Evolutionary conservation across 1,140 invertebrate species (phyloP).

Genomic region (Drosophila varians): DNA sequence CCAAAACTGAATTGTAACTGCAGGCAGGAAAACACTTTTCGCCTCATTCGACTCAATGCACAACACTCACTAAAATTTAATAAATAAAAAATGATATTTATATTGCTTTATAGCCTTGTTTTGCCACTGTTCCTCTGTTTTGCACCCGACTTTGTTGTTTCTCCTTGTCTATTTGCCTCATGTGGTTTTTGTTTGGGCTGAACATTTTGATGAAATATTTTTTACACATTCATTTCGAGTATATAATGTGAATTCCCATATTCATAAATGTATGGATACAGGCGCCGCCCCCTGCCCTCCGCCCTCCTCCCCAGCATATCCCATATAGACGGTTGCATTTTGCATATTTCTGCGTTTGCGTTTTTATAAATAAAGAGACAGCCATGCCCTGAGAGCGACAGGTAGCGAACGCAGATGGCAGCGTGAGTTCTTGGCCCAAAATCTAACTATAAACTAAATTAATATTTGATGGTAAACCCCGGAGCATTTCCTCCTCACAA

Average conservation of each 20-base stretch:
- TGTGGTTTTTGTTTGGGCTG: conserved; percentile 67
- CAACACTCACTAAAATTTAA: conserved; percentile 80
- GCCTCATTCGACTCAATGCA: conserved; percentile 71
- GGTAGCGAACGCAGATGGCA: conserved; percentile 31
- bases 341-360: conserved; percentile 28
- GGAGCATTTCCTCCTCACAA: neutral
- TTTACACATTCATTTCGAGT: conserved; percentile 62
- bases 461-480: no score
- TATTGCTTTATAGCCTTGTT: conserved; percentile 72
- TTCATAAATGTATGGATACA: conserved; percentile 26
- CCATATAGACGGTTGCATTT: conserved; percentile 12
- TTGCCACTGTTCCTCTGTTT: conserved; percentile 18
- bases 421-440: conserved; percentile 33
- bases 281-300: no score
- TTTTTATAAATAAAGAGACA: conserved; percentile 60
- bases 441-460: neutral
- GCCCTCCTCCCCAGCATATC: neutral
- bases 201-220: conserved; percentile 75
- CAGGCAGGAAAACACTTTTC: conserved; percentile 51
- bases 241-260: conserved; percentile 35
- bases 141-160: neutral
- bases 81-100: conserved; percentile 80
- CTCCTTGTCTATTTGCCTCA: conserved; percentile 49
- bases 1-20: conserved; percentile 26
- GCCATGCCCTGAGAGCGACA: conserved; percentile 32